Conservation (phyloP, 2,797 vertebrate species). For the Acanthis flammea region DNA sequence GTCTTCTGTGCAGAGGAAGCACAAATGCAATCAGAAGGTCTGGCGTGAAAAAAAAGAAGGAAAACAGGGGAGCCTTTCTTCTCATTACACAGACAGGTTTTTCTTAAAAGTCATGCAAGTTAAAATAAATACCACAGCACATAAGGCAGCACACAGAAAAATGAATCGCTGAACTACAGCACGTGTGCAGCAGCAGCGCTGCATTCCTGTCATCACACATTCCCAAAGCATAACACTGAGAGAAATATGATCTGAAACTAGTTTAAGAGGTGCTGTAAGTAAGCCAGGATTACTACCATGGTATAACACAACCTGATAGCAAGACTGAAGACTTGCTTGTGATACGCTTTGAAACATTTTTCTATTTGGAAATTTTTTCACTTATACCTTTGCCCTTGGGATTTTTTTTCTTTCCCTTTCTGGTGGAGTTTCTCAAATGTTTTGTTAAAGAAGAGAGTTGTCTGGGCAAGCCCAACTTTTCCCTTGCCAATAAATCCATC, state of each 20-base stretch:
- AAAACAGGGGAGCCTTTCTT: conserved; percentile 13
- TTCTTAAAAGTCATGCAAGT: conserved; percentile 2
- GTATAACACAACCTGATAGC: not conserved
- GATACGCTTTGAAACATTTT: not conserved
- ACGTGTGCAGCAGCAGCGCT: not conserved
- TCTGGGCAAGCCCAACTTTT: not conserved
- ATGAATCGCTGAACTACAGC: not conserved
- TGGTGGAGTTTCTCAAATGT: not conserved
- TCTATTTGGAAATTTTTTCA: not conserved
- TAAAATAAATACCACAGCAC: conserved; percentile 20
- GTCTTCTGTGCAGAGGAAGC: not conserved
- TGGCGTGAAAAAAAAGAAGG: not conserved
- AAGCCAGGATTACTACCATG: conserved; percentile 35
- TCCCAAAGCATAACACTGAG: not conserved
- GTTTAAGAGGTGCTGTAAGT: conserved; percentile 23
- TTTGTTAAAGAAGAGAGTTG: not conserved
- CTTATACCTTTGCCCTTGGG: not conserved
- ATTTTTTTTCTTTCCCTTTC: not conserved
- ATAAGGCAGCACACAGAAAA: not conserved
- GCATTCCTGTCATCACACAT: conserved; percentile 14
- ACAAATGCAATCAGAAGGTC: not conserved
- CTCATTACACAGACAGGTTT: not conserved
- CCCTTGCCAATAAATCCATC: not conserved
- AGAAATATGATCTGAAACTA: conserved; percentile 25
- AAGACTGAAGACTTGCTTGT: not conserved